phyloP scores from a whole-genome alignment of 64 coral and sea anemone species.

The Anthopleura sola region DNA sequence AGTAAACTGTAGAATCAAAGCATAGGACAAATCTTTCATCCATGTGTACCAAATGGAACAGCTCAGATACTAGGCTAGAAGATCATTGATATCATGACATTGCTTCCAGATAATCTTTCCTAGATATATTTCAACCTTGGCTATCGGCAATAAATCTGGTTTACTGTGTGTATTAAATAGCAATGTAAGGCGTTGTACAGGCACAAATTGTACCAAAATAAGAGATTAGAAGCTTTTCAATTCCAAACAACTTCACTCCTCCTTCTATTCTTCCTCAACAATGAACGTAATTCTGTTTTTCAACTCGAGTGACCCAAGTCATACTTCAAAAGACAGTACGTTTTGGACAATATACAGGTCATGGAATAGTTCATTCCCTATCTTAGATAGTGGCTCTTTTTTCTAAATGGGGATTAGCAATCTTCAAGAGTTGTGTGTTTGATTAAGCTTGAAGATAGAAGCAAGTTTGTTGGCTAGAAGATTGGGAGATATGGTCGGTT shows the following conservation, averaged over 20 bases:
- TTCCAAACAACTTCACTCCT: not conserved
- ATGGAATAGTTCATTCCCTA: not conserved
- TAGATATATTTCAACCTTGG: not conserved
- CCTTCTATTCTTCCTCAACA: not conserved
- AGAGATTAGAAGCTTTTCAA: not conserved
- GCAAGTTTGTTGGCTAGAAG: not conserved
- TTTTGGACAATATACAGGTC: not conserved
- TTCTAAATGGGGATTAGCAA: not conserved
- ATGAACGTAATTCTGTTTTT: not conserved
- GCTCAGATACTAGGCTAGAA: not conserved
- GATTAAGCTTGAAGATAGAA: slow-evolving; percentile 8
- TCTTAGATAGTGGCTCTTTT: not conserved
- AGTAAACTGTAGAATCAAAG: not conserved
- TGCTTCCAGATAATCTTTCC: not conserved
- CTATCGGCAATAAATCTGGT: slow-evolving; percentile 3
- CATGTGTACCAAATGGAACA: not conserved
- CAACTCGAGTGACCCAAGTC: not conserved
- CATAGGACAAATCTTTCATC: not conserved
- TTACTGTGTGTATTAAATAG: not conserved
- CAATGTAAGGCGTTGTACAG: not conserved
- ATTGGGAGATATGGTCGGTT: not conserved
- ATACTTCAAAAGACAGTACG: not conserved
- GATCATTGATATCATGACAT: not conserved
- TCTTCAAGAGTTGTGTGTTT: slow-evolving; percentile 1
- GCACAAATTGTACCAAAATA: not conserved